A percentile compares a stretch with the other conserved stretches of the same genome.
phyloP scores from a whole-genome alignment of 2,113 vertebrate genomes.

The Psephotus haematonotus region DNA sequence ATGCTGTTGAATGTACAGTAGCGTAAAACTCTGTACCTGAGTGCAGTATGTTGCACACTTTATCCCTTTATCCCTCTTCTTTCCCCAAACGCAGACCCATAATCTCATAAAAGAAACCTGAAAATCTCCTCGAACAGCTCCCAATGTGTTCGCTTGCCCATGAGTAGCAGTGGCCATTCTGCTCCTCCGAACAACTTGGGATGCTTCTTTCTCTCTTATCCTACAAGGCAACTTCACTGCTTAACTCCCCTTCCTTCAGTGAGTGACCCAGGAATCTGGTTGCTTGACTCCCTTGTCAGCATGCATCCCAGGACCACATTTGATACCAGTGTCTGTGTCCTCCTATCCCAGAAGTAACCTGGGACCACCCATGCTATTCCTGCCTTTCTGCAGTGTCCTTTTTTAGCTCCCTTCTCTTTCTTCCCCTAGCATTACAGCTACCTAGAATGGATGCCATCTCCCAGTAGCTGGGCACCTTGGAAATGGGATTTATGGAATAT shows the following conservation, averaged over 20 bases:
- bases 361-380: neutral
- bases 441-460: neutral
- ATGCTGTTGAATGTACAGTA: rapidly evolving
- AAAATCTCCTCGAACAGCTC: neutral
- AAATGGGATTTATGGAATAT: neutral
- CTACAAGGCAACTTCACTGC: neutral
- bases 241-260: neutral
- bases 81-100: neutral
- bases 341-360: neutral
- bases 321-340: neutral
- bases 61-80: neutral
- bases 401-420: neutral
- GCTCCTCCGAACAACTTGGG: neutral
- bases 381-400: neutral
- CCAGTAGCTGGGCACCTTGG: neutral
- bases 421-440: neutral
- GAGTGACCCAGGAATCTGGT: neutral
- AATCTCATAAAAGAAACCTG: neutral
- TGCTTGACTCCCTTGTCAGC: neutral
- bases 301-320: neutral
- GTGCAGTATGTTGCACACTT: neutral
- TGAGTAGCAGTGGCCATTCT: neutral
- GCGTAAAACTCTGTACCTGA: neutral
- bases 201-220: neutral
- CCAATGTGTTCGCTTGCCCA: rapidly evolving